Base-by-base conservation (phyloP, 2,113 vertebrate species). In the Hippolais icterina region DNA sequence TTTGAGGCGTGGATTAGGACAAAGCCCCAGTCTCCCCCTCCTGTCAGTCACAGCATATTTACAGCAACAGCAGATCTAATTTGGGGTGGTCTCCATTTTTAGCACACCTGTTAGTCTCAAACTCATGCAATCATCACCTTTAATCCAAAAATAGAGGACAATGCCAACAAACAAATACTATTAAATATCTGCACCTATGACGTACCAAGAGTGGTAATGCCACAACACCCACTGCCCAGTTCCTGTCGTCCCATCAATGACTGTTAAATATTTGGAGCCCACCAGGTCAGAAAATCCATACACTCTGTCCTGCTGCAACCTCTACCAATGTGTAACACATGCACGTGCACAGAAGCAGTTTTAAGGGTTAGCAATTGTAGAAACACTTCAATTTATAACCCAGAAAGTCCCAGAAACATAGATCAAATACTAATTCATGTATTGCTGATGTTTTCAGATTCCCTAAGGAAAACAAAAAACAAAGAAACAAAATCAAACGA, bases 161-260 rank as follows among this genome's bases (percentile, higher is more conserved):
- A 52, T 10, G 29, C 9, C 31, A 72, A 78, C 14, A 74, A 63
- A 49, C 2, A 3, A 87, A 63, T 10, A 33, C 6, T 29, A 52
- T 33, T 39, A 81, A 80, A n/a, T 50, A 53, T 17, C 12, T 69
- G 8, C 27, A 72, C 24, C 20, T 35, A 9, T 21, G 23, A 65
- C 20, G 42, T 17, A 76, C 10, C 27, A 83, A 69, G 15, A 72
- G 33, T 22, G 49, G 5, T 15, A 83, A 79, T 10, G 29, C 25
- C 69, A 63, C 52, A 87, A 63, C 10, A 17, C 14, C 20, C 22
- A 53, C 11, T 17, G 28, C 10, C 6, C 70, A 63, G 52, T 50
- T 79, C 78, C 27, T 41, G 33, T 75, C 29, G 20, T 54, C 53
- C 12, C 64, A 46, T 3, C 0, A 0, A 29, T 2, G 0, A 80